Evolutionary conservation across 2,797 vertebrate species (phyloP).

Genomic region (Pipistrellus kuhlii): DNA sequence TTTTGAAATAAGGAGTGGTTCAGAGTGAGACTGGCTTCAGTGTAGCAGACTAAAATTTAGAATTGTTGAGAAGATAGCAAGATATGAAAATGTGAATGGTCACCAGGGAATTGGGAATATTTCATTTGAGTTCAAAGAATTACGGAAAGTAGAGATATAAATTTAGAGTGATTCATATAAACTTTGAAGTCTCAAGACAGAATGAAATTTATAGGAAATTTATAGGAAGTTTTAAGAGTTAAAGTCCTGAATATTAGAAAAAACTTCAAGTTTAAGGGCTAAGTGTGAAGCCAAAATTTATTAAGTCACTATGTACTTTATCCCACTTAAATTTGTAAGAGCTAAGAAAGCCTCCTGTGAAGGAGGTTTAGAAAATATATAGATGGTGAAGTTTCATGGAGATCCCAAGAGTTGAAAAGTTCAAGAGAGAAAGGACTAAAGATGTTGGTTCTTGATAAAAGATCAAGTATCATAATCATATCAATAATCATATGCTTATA

Average conservation of each 20-base stretch:
- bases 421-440: background rate
- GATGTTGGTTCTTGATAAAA: background rate
- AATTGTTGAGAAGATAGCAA: conserved; percentile 27
- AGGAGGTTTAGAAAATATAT: background rate
- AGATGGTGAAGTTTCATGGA: background rate
- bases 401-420: background rate
- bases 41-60: background rate
- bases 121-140: conserved; percentile 4
- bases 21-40: background rate
- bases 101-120: background rate
- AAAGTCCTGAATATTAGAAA: background rate
- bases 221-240: background rate
- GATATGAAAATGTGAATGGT: background rate
- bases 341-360: background rate
- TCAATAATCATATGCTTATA: background rate
- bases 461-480: background rate
- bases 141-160: conserved; percentile 34
- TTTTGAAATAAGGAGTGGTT: background rate
- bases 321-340: conserved; percentile 17
- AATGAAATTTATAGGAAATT: background rate
- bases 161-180: conserved; percentile 47
- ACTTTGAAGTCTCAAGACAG: conserved; percentile 7
- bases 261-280: background rate
- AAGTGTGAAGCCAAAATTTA: background rate
- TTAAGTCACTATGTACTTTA: background rate